phyloP scores from a whole-genome alignment of 2,797 vertebrate species.

The Somateria mollissima region DNA sequence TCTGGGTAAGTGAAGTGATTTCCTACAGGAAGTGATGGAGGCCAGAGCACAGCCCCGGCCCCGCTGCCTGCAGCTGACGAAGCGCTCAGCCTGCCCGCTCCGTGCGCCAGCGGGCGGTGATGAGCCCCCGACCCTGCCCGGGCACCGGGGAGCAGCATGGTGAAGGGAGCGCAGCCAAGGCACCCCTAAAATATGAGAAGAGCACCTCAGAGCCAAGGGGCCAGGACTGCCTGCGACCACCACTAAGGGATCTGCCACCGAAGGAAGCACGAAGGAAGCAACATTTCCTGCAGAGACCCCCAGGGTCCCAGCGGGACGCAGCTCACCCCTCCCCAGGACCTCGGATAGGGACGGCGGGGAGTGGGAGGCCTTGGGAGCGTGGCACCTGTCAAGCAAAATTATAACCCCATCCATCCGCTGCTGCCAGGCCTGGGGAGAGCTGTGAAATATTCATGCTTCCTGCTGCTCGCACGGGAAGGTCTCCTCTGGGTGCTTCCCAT shows the following conservation, averaged over 20 bases:
- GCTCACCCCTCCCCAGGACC: background rate
- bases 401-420: background rate
- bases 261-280: background rate
- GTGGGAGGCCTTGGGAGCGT: fast-evolving
- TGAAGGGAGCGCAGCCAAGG: background rate
- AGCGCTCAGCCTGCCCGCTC: slow-evolving; percentile 3
- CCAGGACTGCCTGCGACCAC: background rate
- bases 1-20: slow-evolving; percentile 72
- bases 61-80: background rate
- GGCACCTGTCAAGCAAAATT: background rate
- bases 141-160: fast-evolving
- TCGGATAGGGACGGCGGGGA: background rate
- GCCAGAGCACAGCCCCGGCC: slow-evolving; percentile 53
- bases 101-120: background rate
- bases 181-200: background rate
- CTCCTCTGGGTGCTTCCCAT: background rate
- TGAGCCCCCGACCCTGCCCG: fast-evolving
- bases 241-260: background rate
- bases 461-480: background rate
- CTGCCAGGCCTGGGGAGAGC: fast-evolving
- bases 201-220: background rate
- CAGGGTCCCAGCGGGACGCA: background rate
- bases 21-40: slow-evolving; percentile 70
- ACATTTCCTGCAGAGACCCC: background rate
- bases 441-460: background rate